A percentile compares a stretch with the other conserved stretches of the same genome.
Conservation (phyloP, 2,888 invertebrate species). For the Nomada lathburiana region DNA sequence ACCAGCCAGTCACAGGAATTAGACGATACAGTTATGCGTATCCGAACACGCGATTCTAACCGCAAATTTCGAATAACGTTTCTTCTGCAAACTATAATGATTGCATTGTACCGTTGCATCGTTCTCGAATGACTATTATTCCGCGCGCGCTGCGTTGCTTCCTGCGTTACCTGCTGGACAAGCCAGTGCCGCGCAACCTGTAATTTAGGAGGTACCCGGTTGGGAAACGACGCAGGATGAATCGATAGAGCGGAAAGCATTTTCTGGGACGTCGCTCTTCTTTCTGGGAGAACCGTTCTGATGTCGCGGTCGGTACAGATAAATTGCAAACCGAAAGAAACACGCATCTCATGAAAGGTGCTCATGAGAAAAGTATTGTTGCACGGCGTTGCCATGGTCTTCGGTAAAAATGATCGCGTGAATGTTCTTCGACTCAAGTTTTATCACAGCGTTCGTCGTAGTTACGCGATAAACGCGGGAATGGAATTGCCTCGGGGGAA, state of each 20-base stretch:
- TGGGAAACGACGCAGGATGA: neutral
- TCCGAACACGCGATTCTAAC: neutral
- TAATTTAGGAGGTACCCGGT: conserved; percentile 13
- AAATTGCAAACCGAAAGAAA: neutral
- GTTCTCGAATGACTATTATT: neutral
- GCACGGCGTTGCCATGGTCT: neutral
- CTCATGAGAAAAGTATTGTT: neutral
- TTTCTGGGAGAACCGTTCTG: neutral
- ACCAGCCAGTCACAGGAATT: conserved; percentile 19
- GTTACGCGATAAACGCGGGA: neutral
- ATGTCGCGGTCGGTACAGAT: neutral
- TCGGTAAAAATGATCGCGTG: neutral
- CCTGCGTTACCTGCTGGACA: neutral
- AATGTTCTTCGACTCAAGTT: neutral
- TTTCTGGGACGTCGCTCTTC: conserved; percentile 1
- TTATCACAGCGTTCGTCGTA: neutral
- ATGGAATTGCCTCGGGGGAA: neutral
- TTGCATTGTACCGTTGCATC: conserved; percentile 1
- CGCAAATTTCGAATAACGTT: conserved; percentile 6
- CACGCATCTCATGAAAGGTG: neutral
- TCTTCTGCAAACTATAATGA: conserved; percentile 3
- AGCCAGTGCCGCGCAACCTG: conserved; percentile 26
- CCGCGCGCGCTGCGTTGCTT: neutral
- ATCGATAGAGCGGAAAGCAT: conserved; percentile 1
- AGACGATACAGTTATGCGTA: conserved; percentile 35